Percentiles rank a stretch among this genome's conserved stretches.
Conservation (phyloP, 2,888 invertebrate species). For the Marronus borbonicus region DNA sequence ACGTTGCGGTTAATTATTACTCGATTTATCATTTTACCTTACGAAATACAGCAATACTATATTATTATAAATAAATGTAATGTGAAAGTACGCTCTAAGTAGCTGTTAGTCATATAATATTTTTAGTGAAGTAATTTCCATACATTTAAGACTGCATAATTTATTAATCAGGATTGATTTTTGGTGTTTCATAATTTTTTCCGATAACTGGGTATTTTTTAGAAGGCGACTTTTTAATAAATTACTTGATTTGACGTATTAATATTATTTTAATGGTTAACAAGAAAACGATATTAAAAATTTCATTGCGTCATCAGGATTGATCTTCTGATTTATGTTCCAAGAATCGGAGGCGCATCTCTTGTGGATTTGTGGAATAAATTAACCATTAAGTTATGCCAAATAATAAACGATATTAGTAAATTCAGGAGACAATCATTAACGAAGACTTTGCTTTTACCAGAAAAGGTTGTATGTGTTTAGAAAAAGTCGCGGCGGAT, state of each 20-base stretch:
- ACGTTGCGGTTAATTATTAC: slow-evolving; percentile 37
- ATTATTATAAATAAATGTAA: neutral
- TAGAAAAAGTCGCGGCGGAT: too few species aligned
- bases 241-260: neutral
- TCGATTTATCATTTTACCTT: slow-evolving; percentile 14
- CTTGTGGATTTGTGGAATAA: neutral
- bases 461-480: too few species aligned
- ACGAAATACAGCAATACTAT: slow-evolving; percentile 8
- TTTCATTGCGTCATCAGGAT: neutral
- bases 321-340: neutral
- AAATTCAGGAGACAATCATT: neutral
- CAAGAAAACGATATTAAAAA: slow-evolving; percentile 9
- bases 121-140: slow-evolving; percentile 17
- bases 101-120: neutral
- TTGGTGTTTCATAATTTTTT: neutral
- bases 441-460: too few species aligned
- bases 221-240: neutral
- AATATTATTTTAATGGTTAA: neutral
- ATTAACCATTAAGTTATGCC: neutral
- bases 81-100: slow-evolving; percentile 1
- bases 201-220: neutral
- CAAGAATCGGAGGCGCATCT: neutral
- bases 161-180: slow-evolving; percentile 6
- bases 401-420: neutral
- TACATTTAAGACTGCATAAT: slow-evolving; percentile 4